A percentile compares a stretch with the other conserved stretches of the same genome.
Evolutionary conservation across 2,888 invertebrate species (phyloP).

Genomic region (Macrophya alboannulata): DNA sequence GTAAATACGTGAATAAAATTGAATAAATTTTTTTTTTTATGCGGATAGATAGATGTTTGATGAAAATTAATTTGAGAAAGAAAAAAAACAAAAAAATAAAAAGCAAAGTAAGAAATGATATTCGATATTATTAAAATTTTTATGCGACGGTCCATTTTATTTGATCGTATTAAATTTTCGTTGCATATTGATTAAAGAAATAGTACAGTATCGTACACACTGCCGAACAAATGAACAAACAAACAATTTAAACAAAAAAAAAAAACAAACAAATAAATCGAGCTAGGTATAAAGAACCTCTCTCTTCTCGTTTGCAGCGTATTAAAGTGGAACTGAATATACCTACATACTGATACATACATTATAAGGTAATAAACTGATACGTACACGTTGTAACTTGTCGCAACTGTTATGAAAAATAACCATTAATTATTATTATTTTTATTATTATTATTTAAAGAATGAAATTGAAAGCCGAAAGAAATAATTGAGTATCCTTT

Average conservation of each 20-base stretch:
- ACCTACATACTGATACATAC: neutral
- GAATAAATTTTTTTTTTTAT: neutral
- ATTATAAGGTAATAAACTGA: neutral
- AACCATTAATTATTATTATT: neutral
- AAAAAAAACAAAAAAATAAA: too few relatives aligned
- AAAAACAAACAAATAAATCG: conserved; percentile 16
- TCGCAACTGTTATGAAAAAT: neutral
- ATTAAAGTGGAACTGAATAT: neutral
- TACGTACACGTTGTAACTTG: neutral
- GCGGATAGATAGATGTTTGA: neutral
- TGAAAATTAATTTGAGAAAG: neutral
- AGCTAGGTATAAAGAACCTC: neutral
- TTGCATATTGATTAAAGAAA: neutral
- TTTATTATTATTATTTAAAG: neutral
- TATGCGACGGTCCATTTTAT: neutral
- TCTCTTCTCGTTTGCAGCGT: neutral
- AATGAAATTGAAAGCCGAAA: neutral
- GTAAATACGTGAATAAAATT: neutral
- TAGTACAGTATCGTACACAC: neutral
- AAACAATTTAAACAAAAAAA: neutral
- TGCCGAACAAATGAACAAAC: neutral
- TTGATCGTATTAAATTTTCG: neutral
- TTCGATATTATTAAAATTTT: neutral
- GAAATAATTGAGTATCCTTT: neutral
- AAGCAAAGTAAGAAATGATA: neutral